Conservation (phyloP, 2,113 vertebrate species). For the Corythornis vintsioides region DNA sequence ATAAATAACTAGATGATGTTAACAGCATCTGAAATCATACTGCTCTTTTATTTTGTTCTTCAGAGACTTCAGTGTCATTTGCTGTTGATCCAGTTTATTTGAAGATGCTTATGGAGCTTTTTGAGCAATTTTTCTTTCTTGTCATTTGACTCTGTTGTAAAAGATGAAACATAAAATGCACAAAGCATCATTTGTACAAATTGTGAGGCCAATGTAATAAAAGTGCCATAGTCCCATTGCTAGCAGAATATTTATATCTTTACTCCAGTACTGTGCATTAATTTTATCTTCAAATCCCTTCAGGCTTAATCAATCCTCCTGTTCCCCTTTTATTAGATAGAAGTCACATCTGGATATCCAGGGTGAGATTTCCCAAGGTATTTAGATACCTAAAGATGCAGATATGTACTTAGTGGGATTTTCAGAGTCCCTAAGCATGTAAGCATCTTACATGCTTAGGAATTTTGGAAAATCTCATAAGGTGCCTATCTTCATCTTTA, state of each 20-base stretch:
- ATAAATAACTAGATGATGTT: background rate
- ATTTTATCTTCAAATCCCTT: constrained; percentile 7
- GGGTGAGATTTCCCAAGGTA: constrained; percentile 3
- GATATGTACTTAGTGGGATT: constrained; percentile 55
- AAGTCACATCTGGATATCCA: background rate
- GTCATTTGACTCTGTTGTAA: background rate
- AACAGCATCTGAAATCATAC: background rate
- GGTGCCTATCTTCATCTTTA: constrained; percentile 61
- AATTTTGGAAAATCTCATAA: constrained; percentile 53
- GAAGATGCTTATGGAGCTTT: background rate
- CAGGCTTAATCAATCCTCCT: background rate
- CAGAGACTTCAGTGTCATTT: background rate
- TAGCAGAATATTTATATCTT: background rate
- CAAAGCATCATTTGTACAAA: background rate
- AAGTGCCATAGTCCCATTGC: background rate
- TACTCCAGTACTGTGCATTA: background rate
- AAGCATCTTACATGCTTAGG: constrained; percentile 59
- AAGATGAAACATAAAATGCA: background rate
- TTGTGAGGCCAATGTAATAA: background rate
- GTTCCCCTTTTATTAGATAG: background rate
- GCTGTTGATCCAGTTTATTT: background rate
- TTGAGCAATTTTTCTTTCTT: background rate
- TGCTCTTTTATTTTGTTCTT: background rate
- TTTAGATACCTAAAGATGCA: constrained; percentile 39
- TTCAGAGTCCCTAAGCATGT: constrained; percentile 28